Evolutionary conservation across 2,113 vertebrate species (phyloP).

Genomic region (Phylloscopus whistleri): DNA sequence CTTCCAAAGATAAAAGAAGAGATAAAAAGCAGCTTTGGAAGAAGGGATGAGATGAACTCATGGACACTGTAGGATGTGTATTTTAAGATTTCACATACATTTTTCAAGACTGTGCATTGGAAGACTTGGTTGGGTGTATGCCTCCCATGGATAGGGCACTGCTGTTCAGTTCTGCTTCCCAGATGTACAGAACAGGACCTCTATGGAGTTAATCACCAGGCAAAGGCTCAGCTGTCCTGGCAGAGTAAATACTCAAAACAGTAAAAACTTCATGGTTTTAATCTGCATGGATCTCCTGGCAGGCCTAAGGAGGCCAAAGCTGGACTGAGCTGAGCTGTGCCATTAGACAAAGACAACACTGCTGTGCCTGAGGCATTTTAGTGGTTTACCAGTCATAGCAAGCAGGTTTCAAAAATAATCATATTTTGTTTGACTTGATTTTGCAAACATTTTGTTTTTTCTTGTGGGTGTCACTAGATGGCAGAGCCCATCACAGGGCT

Average conservation of each 20-base stretch:
- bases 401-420: not conserved
- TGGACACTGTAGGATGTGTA: not conserved
- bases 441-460: not conserved
- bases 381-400: not conserved
- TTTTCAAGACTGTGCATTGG: not conserved
- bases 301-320: not conserved
- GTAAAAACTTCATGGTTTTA: not conserved
- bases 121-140: fast-evolving
- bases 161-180: fast-evolving
- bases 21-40: not conserved
- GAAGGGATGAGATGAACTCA: not conserved
- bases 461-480: constrained; percentile 18
- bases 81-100: not conserved
- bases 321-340: not conserved
- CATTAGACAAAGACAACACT: fast-evolving
- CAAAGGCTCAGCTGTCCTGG: not conserved
- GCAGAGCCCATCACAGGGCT: not conserved
- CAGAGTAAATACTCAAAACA: not conserved
- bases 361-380: not conserved
- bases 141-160: not conserved
- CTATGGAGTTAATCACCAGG: not conserved
- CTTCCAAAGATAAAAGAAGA: not conserved
- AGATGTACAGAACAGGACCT: fast-evolving
- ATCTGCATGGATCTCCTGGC: not conserved
- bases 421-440: not conserved